Evolutionary conservation across 2,797 vertebrate genomes (phyloP).

Genomic region (Oryzias dopingdopingensis): DNA sequence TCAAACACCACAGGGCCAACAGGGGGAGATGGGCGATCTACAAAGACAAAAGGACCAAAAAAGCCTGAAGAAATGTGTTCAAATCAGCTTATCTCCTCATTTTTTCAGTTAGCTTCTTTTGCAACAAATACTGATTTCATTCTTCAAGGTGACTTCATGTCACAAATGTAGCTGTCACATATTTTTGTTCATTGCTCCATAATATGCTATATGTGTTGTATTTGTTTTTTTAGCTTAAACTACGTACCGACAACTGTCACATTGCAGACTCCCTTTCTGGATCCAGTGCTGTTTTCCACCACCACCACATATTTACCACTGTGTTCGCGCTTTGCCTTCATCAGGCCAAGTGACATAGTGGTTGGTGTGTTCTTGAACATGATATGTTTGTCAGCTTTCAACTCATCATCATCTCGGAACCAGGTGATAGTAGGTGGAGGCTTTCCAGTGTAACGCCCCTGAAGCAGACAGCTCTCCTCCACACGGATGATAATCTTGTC

Average conservation of each 20-base stretch:
- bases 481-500: conserved; percentile 91
- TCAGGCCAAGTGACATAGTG: conserved; percentile 86
- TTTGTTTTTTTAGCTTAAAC: too few relatives aligned
- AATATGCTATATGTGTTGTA: too few relatives aligned
- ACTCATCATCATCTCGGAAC: conserved; percentile 85
- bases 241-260: conserved; percentile 90
- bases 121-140: not conserved
- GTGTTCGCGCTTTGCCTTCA: conserved; percentile 88
- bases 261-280: conserved; percentile 92
- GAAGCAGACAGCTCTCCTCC: conserved; percentile 90
- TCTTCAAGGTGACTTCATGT: too few relatives aligned
- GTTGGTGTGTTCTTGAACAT: conserved; percentile 88
- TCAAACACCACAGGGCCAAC: conserved; percentile 94
- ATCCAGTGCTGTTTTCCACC: conserved; percentile 93
- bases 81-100: not conserved
- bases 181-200: too few relatives aligned
- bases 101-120: not conserved
- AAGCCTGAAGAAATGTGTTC: not conserved
- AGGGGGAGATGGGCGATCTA: conserved; percentile 93
- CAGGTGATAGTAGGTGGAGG: conserved; percentile 90
- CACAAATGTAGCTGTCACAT: too few relatives aligned
- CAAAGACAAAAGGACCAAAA: not conserved
- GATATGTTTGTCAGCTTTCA: conserved; percentile 86
- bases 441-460: conserved; percentile 92
- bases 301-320: conserved; percentile 92